Evolutionary conservation across 2,113 vertebrate genomes (phyloP).

Genomic region (Cervus canadensis): DNA sequence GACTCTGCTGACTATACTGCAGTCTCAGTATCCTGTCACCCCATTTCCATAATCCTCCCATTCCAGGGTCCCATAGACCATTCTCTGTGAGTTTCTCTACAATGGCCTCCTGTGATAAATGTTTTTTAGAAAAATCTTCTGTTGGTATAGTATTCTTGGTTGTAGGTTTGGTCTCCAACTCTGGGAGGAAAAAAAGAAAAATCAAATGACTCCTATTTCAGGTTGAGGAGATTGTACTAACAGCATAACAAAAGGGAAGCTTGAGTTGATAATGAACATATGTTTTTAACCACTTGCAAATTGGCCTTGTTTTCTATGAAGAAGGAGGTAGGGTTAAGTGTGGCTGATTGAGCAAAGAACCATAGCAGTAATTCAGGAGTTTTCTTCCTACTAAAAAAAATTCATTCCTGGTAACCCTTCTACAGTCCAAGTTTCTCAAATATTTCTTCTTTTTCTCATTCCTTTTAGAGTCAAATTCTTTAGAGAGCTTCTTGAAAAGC

Average conservation of each 20-base stretch:
- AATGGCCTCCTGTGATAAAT: background rate
- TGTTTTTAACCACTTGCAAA: background rate
- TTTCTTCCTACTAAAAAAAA: background rate
- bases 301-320: background rate
- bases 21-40: background rate
- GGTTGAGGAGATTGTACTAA: background rate
- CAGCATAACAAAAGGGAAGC: background rate
- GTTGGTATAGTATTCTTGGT: background rate
- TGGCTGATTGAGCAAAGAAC: background rate
- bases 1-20: slow-evolving; percentile 9
- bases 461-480: background rate
- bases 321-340: background rate
- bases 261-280: background rate
- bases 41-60: slow-evolving; percentile 50
- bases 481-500: background rate
- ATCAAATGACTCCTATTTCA: background rate
- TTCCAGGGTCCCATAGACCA: background rate
- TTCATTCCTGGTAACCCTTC: background rate
- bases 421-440: background rate
- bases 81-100: slow-evolving; percentile 31
- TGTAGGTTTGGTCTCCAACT: slow-evolving; percentile 28
- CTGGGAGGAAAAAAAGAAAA: slow-evolving; percentile 15
- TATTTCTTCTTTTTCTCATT: background rate
- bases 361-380: background rate
- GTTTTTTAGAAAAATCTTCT: background rate